Conservation (phyloP, 2,113 vertebrate genomes). For the Albula glossodonta region DNA sequence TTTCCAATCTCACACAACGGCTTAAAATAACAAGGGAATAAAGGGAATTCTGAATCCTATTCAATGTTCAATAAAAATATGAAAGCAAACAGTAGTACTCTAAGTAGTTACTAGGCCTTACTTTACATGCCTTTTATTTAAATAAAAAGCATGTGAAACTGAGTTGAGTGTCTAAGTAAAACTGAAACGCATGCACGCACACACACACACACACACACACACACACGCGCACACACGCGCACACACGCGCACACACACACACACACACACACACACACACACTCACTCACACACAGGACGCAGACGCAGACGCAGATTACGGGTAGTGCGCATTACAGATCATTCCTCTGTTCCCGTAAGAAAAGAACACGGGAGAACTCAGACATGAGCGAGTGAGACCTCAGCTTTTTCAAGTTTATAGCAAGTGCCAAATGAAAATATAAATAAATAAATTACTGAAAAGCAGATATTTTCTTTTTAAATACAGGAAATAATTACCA, state of each 20-base stretch:
- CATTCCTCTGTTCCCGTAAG: neutral
- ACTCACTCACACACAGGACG: neutral
- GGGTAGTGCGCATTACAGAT: constrained; percentile 5
- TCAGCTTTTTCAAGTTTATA: neutral
- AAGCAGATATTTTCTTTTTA: neutral
- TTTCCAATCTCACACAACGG: neutral
- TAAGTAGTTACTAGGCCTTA: neutral
- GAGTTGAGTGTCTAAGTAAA: neutral
- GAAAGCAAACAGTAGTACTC: neutral
- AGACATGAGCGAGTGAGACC: neutral
- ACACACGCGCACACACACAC: neutral
- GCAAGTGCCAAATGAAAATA: neutral
- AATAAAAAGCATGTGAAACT: neutral
- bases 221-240: neutral
- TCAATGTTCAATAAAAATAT: neutral
- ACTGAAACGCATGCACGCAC: neutral
- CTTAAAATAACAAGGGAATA: neutral
- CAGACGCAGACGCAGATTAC: neutral
- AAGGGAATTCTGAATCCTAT: neutral
- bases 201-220: neutral
- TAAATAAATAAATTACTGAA: constrained; percentile 10
- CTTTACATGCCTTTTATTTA: neutral
- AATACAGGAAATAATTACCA: constrained; percentile 4
- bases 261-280: neutral
- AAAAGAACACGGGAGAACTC: neutral